A percentile compares a stretch with the other conserved stretches of the same genome.
These are phyloP conservation scores for Parnassius apollo DNA, from an alignment of 2,888 invertebrate species.

Conservation along the genomic window DNA sequence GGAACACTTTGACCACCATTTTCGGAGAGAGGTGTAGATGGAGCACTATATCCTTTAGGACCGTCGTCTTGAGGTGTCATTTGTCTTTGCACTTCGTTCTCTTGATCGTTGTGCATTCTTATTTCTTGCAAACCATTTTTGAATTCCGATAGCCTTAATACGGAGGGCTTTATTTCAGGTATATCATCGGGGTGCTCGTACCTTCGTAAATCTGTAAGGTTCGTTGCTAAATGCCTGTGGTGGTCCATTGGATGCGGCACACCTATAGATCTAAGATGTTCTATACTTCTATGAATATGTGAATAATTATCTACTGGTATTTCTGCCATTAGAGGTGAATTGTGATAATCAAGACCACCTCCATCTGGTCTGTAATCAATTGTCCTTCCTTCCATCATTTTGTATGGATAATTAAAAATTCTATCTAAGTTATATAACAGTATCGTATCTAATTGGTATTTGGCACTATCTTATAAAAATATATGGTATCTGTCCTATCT, in stretches of 20 bases:
- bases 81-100: constrained; percentile 70
- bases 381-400: constrained; percentile 80
- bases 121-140: constrained; percentile 73
- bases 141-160: constrained; percentile 74
- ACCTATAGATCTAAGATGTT: constrained; percentile 83
- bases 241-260: constrained; percentile 74
- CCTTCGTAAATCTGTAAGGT: constrained; percentile 72
- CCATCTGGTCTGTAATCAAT: constrained; percentile 80
- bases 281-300: constrained; percentile 84
- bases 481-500: constrained; percentile 54
- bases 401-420: constrained; percentile 50
- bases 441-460: constrained; percentile 56
- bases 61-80: constrained; percentile 75
- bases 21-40: constrained; percentile 75
- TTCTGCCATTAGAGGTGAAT: constrained; percentile 85
- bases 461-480: constrained; percentile 79
- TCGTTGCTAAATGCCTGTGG: constrained; percentile 72
- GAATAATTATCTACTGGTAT: constrained; percentile 84
- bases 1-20: constrained; percentile 72
- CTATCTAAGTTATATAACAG: constrained; percentile 71
- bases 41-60: constrained; percentile 76
- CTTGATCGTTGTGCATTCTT: constrained; percentile 66
- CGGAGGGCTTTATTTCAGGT: constrained; percentile 76
- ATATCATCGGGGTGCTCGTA: constrained; percentile 76
- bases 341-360: constrained; percentile 84